Evolutionary conservation across 1,140 invertebrate genomes (phyloP).

Genomic region (Sipha flava): DNA sequence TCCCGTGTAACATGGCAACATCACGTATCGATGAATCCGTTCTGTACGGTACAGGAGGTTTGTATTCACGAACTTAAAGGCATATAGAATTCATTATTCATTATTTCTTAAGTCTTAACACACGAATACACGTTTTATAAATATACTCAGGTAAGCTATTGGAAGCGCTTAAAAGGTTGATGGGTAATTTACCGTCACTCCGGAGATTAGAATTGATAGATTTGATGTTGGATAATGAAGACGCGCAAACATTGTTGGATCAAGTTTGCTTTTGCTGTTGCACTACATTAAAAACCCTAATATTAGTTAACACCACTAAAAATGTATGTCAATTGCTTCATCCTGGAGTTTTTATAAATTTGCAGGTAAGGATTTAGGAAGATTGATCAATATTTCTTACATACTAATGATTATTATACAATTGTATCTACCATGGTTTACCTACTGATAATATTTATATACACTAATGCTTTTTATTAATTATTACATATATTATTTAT

Average conservation of each 20-base stretch:
- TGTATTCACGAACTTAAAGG: no score
- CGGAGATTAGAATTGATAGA: slow-evolving; percentile 62
- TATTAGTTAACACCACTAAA: slow-evolving; percentile 67
- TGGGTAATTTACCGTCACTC: slow-evolving; percentile 57
- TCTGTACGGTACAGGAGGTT: slow-evolving; percentile 67
- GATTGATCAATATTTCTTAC: no score
- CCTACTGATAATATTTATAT: no score
- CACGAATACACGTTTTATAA: background rate
- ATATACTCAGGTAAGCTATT: slow-evolving; percentile 50
- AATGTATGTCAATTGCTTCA: slow-evolving; percentile 65
- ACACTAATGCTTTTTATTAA: background rate
- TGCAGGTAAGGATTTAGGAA: slow-evolving; percentile 55
- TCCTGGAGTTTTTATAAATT: slow-evolving; percentile 65
- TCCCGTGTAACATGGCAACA: slow-evolving; percentile 64
- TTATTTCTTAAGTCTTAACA: no score
- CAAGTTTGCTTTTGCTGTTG: slow-evolving; percentile 60
- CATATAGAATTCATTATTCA: no score
- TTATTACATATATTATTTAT: slow-evolving; percentile 37
- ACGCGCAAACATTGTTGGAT: slow-evolving; percentile 63
- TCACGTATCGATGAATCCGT: slow-evolving; percentile 50
- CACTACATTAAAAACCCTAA: slow-evolving; percentile 54
- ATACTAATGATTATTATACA: no score
- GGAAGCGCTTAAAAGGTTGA: slow-evolving; percentile 58
- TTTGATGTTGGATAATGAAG: slow-evolving; percentile 62
- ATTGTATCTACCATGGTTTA: no score